phyloP scores from a whole-genome alignment of 1,140 invertebrate species.

The Mercenaria mercenaria region DNA sequence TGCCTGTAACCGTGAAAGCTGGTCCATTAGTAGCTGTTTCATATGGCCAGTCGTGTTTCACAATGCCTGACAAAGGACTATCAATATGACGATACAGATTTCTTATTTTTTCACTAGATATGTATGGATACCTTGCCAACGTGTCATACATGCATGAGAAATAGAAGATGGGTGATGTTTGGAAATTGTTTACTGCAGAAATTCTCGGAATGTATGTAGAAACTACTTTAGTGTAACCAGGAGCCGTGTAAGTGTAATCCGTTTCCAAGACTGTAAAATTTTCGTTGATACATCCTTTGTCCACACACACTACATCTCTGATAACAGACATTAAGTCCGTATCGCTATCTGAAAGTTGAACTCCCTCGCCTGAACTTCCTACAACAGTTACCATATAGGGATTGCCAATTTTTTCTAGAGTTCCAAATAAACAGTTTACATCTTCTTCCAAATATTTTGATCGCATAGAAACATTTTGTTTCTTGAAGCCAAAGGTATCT shows the following conservation, averaged over 20 bases:
- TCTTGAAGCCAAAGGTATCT: neutral
- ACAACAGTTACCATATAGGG: neutral
- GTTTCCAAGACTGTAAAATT: neutral
- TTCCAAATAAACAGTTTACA: neutral
- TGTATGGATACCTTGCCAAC: neutral
- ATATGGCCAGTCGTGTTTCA: neutral
- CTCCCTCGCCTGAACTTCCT: neutral
- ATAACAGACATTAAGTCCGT: neutral
- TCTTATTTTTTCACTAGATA: neutral
- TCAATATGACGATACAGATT: neutral
- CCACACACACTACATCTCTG: neutral
- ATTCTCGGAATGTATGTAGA: neutral
- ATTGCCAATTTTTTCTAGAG: neutral
- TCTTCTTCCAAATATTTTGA: neutral
- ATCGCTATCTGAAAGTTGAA: neutral
- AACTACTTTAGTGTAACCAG: neutral
- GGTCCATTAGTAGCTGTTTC: neutral
- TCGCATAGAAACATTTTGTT: neutral
- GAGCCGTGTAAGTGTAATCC: neutral
- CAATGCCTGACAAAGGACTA: neutral
- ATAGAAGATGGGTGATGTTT: neutral
- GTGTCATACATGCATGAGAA: neutral
- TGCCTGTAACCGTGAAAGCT: neutral
- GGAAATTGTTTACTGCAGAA: neutral
- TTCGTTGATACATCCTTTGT: neutral